phyloP scores from a whole-genome alignment of 1,140 invertebrate genomes.

The Caenorhabditis tropicalis region DNA sequence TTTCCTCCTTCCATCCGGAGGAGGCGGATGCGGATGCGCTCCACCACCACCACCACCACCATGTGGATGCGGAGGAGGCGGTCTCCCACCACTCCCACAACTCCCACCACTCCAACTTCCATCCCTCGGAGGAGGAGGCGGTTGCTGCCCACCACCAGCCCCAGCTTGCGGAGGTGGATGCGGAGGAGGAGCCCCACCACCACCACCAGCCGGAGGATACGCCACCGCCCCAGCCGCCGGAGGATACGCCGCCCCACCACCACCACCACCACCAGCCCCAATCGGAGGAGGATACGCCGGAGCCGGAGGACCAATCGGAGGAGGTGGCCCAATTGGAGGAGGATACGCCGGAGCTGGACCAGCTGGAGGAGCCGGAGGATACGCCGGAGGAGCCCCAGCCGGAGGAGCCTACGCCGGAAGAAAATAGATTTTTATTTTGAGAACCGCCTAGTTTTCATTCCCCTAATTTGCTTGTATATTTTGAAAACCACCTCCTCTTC shows the following conservation, averaged over 20 bases:
- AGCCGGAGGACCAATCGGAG: not conserved
- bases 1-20: slow-evolving; percentile 31
- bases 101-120: slow-evolving; percentile 42
- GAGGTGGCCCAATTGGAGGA: slow-evolving; percentile 9
- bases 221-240: slow-evolving; percentile 42
- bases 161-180: slow-evolving; percentile 43
- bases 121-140: slow-evolving; percentile 49
- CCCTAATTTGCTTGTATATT: slow-evolving; percentile 25
- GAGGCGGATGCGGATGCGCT: slow-evolving; percentile 47
- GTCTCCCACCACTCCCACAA: slow-evolving; percentile 20
- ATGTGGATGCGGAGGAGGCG: slow-evolving; percentile 46
- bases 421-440: slow-evolving; percentile 29
- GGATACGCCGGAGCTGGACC: slow-evolving; percentile 34
- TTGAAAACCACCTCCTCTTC: not conserved
- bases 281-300: slow-evolving; percentile 11
- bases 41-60: slow-evolving; percentile 43
- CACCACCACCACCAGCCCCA: not conserved
- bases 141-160: slow-evolving; percentile 40
- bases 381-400: slow-evolving; percentile 4
- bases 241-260: slow-evolving; percentile 21
- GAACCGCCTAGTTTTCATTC: not conserved
- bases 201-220: slow-evolving; percentile 15
- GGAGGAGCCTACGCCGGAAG: slow-evolving; percentile 35
- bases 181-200: slow-evolving; percentile 10
- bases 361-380: not conserved